A percentile compares a stretch with the other conserved stretches of the same genome.
Conservation (phyloP, 2,113 vertebrate species). For the Chunga burmeisteri region DNA sequence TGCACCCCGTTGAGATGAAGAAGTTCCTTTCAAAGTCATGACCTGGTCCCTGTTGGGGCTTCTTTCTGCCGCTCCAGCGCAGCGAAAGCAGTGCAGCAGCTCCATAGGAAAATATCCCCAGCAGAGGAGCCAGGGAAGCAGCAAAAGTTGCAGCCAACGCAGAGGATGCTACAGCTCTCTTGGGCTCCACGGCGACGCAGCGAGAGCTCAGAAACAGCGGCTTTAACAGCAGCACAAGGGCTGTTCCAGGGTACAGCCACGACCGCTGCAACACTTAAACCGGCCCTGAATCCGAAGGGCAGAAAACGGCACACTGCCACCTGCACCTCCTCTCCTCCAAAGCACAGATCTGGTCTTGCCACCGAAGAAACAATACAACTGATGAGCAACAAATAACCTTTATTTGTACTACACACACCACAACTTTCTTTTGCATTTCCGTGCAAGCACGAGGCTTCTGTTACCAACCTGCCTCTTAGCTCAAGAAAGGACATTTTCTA, state of each 20-base stretch:
- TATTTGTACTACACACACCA: no score
- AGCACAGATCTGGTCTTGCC: not conserved
- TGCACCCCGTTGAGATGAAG: accelerated
- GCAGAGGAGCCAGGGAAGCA: not conserved
- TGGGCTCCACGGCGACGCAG: not conserved
- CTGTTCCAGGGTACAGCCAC: accelerated
- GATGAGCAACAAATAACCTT: not conserved
- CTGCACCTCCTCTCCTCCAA: not conserved
- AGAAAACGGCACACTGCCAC: not conserved
- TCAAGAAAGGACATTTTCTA: not conserved
- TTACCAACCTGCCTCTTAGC: not conserved
- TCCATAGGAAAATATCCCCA: not conserved
- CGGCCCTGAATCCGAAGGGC: not conserved
- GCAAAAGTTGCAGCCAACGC: not conserved
- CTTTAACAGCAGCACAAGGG: not conserved
- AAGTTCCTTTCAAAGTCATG: not conserved
- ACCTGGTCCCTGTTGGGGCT: not conserved
- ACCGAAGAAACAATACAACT: accelerated
- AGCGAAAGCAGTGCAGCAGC: not conserved
- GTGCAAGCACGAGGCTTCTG: not conserved
- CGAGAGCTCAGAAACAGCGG: accelerated
- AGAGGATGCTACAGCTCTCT: not conserved
- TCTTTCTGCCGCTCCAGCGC: not conserved
- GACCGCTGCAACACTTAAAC: no score
- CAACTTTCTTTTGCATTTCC: not conserved